These are phyloP conservation scores for Narcine bancroftii DNA, from an alignment of 2,113 vertebrate species.

Conservation along the genomic window DNA sequence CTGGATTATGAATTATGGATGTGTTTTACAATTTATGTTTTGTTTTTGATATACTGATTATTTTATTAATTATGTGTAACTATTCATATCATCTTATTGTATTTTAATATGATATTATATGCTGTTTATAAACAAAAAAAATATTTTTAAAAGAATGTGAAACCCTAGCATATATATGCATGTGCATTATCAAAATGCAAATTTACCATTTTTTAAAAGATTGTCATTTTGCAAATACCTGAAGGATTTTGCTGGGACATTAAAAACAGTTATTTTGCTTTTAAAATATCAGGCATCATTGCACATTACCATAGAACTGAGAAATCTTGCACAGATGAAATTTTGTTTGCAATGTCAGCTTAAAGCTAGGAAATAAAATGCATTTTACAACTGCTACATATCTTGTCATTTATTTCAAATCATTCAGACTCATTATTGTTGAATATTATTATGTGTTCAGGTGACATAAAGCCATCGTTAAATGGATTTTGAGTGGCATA, in stretches of 20 bases:
- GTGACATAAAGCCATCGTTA: not conserved
- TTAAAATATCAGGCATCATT: not conserved
- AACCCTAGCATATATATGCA: no score
- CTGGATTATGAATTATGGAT: no score
- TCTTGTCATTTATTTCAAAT: not conserved
- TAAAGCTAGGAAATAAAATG: not conserved
- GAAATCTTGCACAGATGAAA: not conserved
- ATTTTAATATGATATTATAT: no score
- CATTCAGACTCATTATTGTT: not conserved
- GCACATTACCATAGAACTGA: not conserved
- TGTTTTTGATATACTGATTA: no score
- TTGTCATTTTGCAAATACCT: not conserved
- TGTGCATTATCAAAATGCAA: no score
- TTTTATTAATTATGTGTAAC: no score
- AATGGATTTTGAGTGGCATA: not conserved
- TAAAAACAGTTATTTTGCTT: not conserved
- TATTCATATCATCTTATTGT: no score
- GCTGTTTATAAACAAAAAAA: no score
- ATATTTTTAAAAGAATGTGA: no score
- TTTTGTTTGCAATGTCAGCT: not conserved
- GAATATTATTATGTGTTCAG: not conserved
- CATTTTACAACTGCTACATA: not conserved
- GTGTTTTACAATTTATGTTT: no score
- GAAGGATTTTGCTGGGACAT: not conserved
- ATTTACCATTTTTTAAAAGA: no score